Evolutionary conservation across 2,113 vertebrate genomes (phyloP).

Genomic region (Dasypus novemcinctus): DNA sequence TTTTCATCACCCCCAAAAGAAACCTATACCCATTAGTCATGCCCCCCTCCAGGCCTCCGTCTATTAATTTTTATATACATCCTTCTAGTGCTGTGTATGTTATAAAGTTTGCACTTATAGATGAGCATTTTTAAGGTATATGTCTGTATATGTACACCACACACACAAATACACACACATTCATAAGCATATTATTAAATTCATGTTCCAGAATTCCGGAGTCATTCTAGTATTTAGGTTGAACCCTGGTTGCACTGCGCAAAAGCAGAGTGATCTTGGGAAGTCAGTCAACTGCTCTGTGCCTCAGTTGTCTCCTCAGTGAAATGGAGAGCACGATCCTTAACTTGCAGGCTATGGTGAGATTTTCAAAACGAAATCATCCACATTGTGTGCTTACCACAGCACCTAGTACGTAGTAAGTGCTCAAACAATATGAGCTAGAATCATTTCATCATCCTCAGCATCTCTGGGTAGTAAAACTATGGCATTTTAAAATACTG

Average conservation of each 20-base stretch:
- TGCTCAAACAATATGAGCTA: neutral
- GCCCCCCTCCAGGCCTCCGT: no score
- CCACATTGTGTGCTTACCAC: neutral
- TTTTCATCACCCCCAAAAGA: neutral
- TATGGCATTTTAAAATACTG: neutral
- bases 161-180: neutral
- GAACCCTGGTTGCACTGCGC: constrained; percentile 41
- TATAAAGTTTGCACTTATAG: neutral
- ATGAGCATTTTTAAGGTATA: neutral
- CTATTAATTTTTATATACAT: neutral
- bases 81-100: neutral
- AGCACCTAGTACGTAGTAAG: neutral
- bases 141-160: neutral
- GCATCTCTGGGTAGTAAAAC: neutral
- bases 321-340: neutral
- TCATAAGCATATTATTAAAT: neutral
- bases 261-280: neutral
- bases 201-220: neutral
- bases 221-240: neutral
- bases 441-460: neutral
- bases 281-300: neutral
- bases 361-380: neutral
- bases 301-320: neutral
- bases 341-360: neutral
- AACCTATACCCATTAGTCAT: neutral